Base-by-base conservation (phyloP, 2,888 invertebrate species). In the Drosophila acutilabella region DNA sequence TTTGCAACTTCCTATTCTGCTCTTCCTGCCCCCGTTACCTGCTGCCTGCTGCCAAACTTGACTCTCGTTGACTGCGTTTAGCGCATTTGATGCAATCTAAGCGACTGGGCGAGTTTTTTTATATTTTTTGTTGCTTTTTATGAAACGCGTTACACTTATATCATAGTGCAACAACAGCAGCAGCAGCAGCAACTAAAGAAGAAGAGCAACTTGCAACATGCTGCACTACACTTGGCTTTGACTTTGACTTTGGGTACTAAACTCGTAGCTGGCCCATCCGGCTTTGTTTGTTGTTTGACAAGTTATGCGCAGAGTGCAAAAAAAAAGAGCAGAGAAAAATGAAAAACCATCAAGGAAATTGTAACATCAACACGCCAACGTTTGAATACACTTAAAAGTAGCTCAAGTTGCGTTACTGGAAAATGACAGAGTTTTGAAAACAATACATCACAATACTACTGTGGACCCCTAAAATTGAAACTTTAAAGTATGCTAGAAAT, bases 241-340 rank as follows among this genome's bases (percentile, higher is more conserved):
- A 26, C 30, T 36, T 36, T 45, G 58, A 26, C 30, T 36, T 36
- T 45, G 58, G 45, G 44, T 44, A 57, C 30, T 64, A 57, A 64
- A 47, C 58, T 64, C 53, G 60, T 41, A 52, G 47, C 60, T 53
- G 53, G 68, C 73, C 76, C 73, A 77, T 76, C 71, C 69, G 71
- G 77, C 81, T 81, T 74, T 79, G 81, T 81, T 84, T 81, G 82
- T 85, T 75, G 82, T 80, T 85, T 82, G 82, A 81, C 82, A 82
- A 82, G 82, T 78, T 81, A 84, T 82, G 82, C 80, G 78, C 71
- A 58, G 53, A 64, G 71, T 58, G 62, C 67, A 64, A 44, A 50
- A 72, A 64, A 53, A 33, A 26, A 54, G 2, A n/a, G 3, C 4
- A 16, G 36, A 11, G n/a, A 30, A 45, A 45, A 42, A 30, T 18